Evolutionary conservation across 2,888 invertebrate species (phyloP), one percentile per base, ranked within the genome.

Genomic region (Apotomis capreana): DNA sequence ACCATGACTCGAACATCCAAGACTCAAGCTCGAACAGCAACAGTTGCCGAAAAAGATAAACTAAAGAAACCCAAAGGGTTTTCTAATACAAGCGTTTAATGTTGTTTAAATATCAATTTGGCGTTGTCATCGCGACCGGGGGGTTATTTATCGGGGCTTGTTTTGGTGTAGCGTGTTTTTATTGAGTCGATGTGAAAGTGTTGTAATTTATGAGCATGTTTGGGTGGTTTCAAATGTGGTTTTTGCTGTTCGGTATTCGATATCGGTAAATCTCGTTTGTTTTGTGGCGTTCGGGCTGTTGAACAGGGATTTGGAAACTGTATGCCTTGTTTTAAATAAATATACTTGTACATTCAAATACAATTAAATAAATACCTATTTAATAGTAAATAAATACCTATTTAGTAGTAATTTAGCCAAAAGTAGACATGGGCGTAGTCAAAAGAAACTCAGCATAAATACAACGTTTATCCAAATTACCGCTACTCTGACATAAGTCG

Each of bases 21-120:
- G 36, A n/a, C 46, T 12, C 44, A 5, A 44, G 57, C 51, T 49
- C 37, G 9, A 26, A n/a, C 36, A 70, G n/a, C 52, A 59, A 46
- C 6, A 15, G 5, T 44, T 37, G 36, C 40, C 13, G 37, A 46
- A 70, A 51, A 64, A 59, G 59, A 65, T 70, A 59, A 60, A 65
- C 54, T 60, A 52, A 65, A 70, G 37, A 54, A 64, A 54, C 12
- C 26, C 58, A 46, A 52, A 70, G 64, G 36, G 65, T 65, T 65
- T 65, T 13, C 58, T 64, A 54, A 65, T 65, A 60, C 65, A 60
- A 44, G 64, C 70, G n/a, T 65, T 70, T 60, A 70, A 60, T 54
- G 65, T 60, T 70, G 65, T 65, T 70, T 70, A 70, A 70, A 70
- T 60, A 70, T 60, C 65, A 70, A 70, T 70, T 70, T 70, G 65